A percentile compares a stretch with the other conserved stretches of the same genome.
phyloP scores from a whole-genome alignment of 2,797 vertebrate genomes.

The Crenichthys baileyi region DNA sequence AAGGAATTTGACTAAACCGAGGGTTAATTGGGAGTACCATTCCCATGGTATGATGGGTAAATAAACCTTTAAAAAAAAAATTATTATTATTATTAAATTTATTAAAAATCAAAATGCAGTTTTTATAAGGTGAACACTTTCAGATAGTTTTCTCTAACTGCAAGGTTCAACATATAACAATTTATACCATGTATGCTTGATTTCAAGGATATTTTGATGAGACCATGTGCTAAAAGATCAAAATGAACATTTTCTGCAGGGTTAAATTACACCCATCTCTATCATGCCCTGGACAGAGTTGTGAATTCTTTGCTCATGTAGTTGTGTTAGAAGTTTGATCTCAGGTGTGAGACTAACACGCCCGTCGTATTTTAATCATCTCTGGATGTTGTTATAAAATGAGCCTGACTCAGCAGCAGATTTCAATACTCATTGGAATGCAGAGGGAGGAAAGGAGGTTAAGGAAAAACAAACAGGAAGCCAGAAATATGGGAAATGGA shows the following conservation, averaged over 20 bases:
- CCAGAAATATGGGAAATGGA: conserved; percentile 1
- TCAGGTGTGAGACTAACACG: conserved; percentile 38
- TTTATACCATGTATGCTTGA: neutral
- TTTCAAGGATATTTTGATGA: neutral
- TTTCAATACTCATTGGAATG: conserved; percentile 68
- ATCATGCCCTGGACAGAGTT: conserved; percentile 24
- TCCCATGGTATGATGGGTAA: neutral
- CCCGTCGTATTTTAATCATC: conserved; percentile 43
- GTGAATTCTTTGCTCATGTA: conserved; percentile 20
- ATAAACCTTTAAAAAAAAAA: neutral
- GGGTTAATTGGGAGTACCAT: neutral
- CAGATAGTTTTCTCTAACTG: neutral
- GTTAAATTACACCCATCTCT: neutral
- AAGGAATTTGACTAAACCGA: neutral
- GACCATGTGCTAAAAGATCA: conserved; percentile 1
- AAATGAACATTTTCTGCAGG: conserved; percentile 10
- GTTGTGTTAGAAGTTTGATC: conserved; percentile 39
- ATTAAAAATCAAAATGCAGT: neutral
- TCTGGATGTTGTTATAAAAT: conserved; percentile 33
- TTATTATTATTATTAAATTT: neutral
- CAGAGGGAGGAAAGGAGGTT: conserved; percentile 55
- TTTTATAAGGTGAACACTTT: neutral
- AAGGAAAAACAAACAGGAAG: conserved; percentile 42
- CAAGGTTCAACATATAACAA: neutral
- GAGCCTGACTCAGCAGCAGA: conserved; percentile 39